phyloP scores from a whole-genome alignment of 2,888 invertebrate genomes.

The Tiphia femorata region DNA sequence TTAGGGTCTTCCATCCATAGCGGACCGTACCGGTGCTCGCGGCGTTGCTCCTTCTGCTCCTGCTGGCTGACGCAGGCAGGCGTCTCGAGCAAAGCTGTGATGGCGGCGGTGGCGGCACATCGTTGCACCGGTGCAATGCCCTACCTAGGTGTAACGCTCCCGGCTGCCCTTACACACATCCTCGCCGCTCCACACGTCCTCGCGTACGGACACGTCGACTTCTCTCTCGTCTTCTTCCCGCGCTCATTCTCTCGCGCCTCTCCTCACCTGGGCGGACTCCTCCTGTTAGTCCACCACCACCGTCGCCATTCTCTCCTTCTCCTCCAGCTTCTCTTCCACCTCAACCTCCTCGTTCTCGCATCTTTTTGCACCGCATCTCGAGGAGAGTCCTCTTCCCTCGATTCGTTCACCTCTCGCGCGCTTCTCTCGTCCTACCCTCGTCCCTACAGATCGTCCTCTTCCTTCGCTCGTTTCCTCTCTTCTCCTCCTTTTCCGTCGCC shows the following conservation, averaged over 20 bases:
- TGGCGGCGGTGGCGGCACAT: too few relatives aligned
- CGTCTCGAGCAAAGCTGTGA: conserved; percentile 64
- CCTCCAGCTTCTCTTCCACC: too few relatives aligned
- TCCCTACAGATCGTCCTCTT: background rate
- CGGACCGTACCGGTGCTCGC: conserved; percentile 9
- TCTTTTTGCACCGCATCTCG: background rate
- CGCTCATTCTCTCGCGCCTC: too few relatives aligned
- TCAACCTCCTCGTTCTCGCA: too few relatives aligned
- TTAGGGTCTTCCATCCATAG: too few relatives aligned
- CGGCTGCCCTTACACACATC: conserved; percentile 58
- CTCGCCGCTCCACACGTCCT: too few relatives aligned
- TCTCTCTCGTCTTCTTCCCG: too few relatives aligned
- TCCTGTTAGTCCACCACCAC: too few relatives aligned
- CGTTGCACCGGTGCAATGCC: conserved; percentile 63
- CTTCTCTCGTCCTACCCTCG: background rate
- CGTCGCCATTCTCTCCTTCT: too few relatives aligned
- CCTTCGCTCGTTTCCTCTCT: background rate
- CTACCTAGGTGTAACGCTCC: conserved; percentile 66
- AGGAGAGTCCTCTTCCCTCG: background rate
- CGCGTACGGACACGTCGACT: background rate
- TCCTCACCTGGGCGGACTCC: too few relatives aligned
- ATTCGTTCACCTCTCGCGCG: background rate
- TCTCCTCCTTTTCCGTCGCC: background rate
- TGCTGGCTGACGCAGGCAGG: conserved; percentile 68
- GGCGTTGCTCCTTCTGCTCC: too few relatives aligned